phyloP scores from a whole-genome alignment of 2,888 invertebrate genomes.

The Acrocyrtus sp. region DNA sequence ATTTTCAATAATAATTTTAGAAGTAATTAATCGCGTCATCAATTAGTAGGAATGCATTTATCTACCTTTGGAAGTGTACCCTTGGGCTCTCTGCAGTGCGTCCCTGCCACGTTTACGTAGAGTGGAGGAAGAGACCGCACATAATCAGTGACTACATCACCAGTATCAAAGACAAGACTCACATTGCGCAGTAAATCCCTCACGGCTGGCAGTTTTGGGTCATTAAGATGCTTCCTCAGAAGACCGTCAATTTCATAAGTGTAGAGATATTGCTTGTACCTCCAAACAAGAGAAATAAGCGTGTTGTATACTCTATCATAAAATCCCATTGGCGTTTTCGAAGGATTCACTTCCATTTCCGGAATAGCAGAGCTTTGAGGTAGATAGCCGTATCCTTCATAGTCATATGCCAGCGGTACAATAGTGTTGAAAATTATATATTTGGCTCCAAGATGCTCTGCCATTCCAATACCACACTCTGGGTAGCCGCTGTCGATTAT shows the following conservation, averaged over 20 bases:
- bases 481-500: slow-evolving; percentile 48
- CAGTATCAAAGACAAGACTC: slow-evolving; percentile 16
- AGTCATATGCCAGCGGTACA: slow-evolving; percentile 16
- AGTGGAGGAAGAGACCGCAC: slow-evolving; percentile 18
- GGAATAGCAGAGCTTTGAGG: slow-evolving; percentile 45
- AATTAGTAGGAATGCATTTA: background rate
- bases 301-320: slow-evolving; percentile 14
- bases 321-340: slow-evolving; percentile 20
- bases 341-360: slow-evolving; percentile 14
- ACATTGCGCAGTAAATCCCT: slow-evolving; percentile 15
- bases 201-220: slow-evolving; percentile 14
- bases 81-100: slow-evolving; percentile 5
- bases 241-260: background rate
- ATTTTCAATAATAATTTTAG: background rate
- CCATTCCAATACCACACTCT: slow-evolving; percentile 53
- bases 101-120: slow-evolving; percentile 17
- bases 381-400: slow-evolving; percentile 35
- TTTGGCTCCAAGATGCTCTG: slow-evolving; percentile 43
- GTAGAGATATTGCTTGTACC: slow-evolving; percentile 9
- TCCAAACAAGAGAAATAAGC: slow-evolving; percentile 3
- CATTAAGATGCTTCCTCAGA: background rate
- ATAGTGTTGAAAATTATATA: slow-evolving; percentile 43
- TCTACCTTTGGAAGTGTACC: background rate
- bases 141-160: slow-evolving; percentile 26
- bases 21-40: background rate